phyloP scores from a whole-genome alignment of 2,888 invertebrate genomes.

The Trachelus tabidus region DNA sequence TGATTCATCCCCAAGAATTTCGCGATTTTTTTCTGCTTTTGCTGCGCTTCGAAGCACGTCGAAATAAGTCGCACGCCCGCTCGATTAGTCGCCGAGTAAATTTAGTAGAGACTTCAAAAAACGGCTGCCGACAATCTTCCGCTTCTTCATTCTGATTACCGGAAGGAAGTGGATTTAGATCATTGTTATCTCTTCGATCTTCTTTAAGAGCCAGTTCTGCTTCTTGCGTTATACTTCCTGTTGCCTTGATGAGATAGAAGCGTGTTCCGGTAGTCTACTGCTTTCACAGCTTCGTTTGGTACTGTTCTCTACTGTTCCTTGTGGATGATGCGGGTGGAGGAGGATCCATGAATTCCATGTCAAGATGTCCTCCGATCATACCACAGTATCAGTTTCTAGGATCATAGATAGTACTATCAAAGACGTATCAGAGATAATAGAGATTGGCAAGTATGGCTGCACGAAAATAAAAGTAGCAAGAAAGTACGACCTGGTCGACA shows the following conservation, averaged over 20 bases:
- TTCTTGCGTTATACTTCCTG: neutral
- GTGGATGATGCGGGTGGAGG: neutral
- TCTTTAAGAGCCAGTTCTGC: neutral
- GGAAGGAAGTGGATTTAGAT: neutral
- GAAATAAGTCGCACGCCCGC: slow-evolving; percentile 22
- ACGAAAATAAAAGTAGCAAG: neutral
- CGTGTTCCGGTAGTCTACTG: neutral
- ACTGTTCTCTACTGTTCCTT: neutral
- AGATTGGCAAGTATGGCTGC: neutral
- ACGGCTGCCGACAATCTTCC: neutral
- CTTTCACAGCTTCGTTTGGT: neutral
- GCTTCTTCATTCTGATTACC: neutral
- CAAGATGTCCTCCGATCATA: neutral
- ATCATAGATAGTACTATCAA: neutral
- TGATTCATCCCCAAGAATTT: slow-evolving; percentile 47
- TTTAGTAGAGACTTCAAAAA: slow-evolving; percentile 29
- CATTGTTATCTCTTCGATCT: neutral
- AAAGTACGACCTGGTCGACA: neutral
- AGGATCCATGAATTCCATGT: neutral
- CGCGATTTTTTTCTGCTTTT: slow-evolving; percentile 21
- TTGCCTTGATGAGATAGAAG: neutral
- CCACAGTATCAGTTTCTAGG: neutral
- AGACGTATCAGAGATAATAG: neutral
- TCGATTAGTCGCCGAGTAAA: slow-evolving; percentile 45
- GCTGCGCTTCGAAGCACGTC: slow-evolving; percentile 14